Percentiles rank a stretch among this genome's conserved stretches.
Conservation (phyloP, 2,888 invertebrate genomes). For the Sarcophaga subvicina region DNA sequence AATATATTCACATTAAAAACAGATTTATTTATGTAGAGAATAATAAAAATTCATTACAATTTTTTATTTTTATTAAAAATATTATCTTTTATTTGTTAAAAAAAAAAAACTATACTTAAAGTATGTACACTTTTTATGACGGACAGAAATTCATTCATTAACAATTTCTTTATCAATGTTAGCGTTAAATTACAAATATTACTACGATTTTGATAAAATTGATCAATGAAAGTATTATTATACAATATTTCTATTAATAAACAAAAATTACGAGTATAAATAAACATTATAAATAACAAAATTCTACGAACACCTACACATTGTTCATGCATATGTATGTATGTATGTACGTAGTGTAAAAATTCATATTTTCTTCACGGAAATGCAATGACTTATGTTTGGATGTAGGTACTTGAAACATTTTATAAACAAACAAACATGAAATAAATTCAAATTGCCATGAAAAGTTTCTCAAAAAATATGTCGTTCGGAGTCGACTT, state of each 20-base stretch:
- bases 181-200: slow-evolving; percentile 10
- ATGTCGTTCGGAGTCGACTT: too few species aligned
- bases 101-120: not conserved
- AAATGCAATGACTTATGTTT: slow-evolving; percentile 32
- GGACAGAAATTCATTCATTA: slow-evolving; percentile 41
- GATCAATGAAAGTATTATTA: slow-evolving; percentile 31
- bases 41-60: too few species aligned
- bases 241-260: not conserved
- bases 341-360: not conserved
- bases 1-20: too few species aligned
- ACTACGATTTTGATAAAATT: slow-evolving; percentile 1
- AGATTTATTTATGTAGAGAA: too few species aligned
- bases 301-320: slow-evolving; percentile 38
- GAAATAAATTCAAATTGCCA: too few species aligned
- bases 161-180: slow-evolving; percentile 34
- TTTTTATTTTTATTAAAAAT: too few species aligned
- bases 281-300: not conserved
- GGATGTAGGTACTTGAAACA: not conserved
- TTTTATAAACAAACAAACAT: too few species aligned
- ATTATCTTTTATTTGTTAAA: too few species aligned
- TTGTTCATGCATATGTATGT: not conserved
- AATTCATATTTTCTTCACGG: slow-evolving; percentile 8
- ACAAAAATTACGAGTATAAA: not conserved
- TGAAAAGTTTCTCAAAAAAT: too few species aligned
- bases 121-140: not conserved